Base-by-base conservation (phyloP, 2,888 invertebrate species). In the Drosophila emarginata region DNA sequence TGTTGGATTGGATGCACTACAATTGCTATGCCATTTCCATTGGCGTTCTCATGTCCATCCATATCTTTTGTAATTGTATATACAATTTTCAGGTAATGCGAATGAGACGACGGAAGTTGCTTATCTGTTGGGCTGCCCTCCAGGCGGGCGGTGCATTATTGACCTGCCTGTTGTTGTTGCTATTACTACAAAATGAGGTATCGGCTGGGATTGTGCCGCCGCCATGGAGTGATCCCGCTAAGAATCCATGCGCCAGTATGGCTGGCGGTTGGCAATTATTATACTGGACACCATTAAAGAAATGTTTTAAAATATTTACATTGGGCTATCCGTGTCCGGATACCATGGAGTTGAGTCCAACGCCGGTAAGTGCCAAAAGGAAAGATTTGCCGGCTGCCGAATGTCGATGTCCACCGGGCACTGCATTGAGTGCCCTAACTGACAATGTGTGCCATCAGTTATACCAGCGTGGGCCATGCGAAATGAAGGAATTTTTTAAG, bases 281-380 rank as follows among this genome's bases (percentile, higher is more conserved):
- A 63, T 96, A 95, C 91, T 97, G 97, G 97, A 95, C 96, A 7
- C 93, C 94, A 0, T 95, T 97, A 89, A 95, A 96, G 72, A 95
- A 95, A 91, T 97, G 97, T 92, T 97, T 97, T 91, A 96, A 96
- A 90, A 97, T 97, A 91, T 97, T 97, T 89, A 95, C 96, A 93
- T 95, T 94, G 28, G 96, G 96, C 12, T 93, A 95, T 78, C 97
- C 97, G 0, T 97, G 97, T 87, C 96, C 96, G 0, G 95, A 96
- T 0, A 96, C 96, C 9, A 96, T 96, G 94, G 97, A 97, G 91
- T 91, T 97, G 28, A 95, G 95, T 74, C 96, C 96, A 0, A 93
- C 88, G 91, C 83, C 88, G 4, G 72, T 67, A 11, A 86, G 85
- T 40, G 88, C 83, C 2, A 83, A 80, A 28, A 80, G 88, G 4